phyloP scores from a whole-genome alignment of 1,140 invertebrate genomes.

The Diabrotica virgifera region DNA sequence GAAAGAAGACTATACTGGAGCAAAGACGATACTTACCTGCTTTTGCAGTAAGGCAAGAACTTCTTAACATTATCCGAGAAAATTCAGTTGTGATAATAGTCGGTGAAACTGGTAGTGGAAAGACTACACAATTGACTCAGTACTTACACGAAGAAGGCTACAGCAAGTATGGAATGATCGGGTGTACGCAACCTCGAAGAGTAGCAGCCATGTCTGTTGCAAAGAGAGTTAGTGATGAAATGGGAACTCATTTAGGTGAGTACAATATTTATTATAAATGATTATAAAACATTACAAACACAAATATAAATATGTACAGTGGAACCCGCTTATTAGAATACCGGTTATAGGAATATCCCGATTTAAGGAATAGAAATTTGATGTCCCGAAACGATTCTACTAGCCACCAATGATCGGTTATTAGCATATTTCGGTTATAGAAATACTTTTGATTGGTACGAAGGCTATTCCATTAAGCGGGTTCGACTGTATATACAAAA shows the following conservation, averaged over 20 bases:
- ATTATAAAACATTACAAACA: too few species aligned
- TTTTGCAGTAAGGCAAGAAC: slow-evolving; percentile 91
- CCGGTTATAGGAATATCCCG: too few species aligned
- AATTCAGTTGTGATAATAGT: slow-evolving; percentile 96
- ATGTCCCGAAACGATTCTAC: too few species aligned
- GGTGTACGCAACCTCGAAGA: slow-evolving; percentile 90
- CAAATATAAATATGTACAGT: too few species aligned
- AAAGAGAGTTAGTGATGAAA: slow-evolving; percentile 98
- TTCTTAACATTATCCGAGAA: slow-evolving; percentile 90
- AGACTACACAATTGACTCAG: slow-evolving; percentile 98
- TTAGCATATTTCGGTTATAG: too few species aligned
- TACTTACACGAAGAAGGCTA: slow-evolving; percentile 98
- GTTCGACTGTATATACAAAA: too few species aligned
- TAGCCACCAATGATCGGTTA: too few species aligned
- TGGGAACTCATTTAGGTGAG: slow-evolving; percentile 78
- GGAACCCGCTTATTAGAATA: too few species aligned
- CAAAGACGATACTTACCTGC: slow-evolving; percentile 93
- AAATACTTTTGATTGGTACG: too few species aligned
- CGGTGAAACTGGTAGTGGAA: slow-evolving; percentile 98
- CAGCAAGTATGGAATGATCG: slow-evolving; percentile 89
- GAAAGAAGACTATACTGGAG: slow-evolving; percentile 79
- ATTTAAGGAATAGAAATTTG: too few species aligned
- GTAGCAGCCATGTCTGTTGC: slow-evolving; percentile 99
- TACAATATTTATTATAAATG: too few species aligned
- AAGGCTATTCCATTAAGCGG: too few species aligned